Evolutionary conservation across 1,140 invertebrate species (phyloP).

Genomic region (Zaprionus ghesquierei): DNA sequence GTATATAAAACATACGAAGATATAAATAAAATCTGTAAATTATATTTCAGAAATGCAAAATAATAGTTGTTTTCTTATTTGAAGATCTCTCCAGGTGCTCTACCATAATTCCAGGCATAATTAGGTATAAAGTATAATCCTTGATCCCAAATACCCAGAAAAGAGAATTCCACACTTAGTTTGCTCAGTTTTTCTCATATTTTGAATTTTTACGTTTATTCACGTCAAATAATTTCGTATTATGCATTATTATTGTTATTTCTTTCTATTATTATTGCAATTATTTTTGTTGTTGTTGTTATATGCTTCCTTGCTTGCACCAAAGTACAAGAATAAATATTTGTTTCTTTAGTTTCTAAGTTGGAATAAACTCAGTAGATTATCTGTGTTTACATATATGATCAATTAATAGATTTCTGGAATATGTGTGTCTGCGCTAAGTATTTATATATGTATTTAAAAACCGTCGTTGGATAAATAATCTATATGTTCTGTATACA

Average conservation of each 20-base stretch:
- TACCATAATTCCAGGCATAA: background rate
- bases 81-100: background rate
- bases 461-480: constrained; percentile 55
- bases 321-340: constrained; percentile 49
- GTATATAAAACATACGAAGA: constrained; percentile 19
- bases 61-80: background rate
- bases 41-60: constrained; percentile 27
- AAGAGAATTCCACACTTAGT: background rate
- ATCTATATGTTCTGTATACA: constrained; percentile 49
- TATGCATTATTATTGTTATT: constrained; percentile 40
- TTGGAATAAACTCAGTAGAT: constrained; percentile 38
- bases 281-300: constrained; percentile 31
- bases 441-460: constrained; percentile 48
- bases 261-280: constrained; percentile 33
- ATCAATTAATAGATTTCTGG: constrained; percentile 16
- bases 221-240: constrained; percentile 51
- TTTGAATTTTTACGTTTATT: constrained; percentile 53
- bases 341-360: constrained; percentile 32
- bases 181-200: constrained; percentile 9
- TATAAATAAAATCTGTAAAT: constrained; percentile 64
- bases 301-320: constrained; percentile 18
- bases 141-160: background rate
- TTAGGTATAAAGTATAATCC: no score
- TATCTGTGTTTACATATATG: constrained; percentile 37
- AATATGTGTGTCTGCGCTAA: constrained; percentile 18